phyloP scores from a whole-genome alignment of 2,888 invertebrate species.

The Drosophila engyochracea region DNA sequence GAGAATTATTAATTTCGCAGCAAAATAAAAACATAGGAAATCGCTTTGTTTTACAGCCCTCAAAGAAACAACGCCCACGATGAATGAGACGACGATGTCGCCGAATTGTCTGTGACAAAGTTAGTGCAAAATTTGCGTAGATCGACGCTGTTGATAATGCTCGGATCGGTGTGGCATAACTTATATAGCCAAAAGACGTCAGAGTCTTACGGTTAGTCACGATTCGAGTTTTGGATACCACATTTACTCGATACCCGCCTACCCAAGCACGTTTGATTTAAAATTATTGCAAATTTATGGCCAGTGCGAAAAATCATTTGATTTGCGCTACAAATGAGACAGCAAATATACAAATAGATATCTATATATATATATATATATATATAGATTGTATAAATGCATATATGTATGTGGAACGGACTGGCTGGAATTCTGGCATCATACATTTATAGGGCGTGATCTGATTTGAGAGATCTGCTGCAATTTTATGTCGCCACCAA shows the following conservation, averaged over 20 bases:
- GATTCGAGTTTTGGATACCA: constrained; percentile 47
- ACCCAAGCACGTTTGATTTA: constrained; percentile 41
- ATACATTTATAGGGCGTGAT: constrained; percentile 74
- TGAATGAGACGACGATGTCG: constrained; percentile 52
- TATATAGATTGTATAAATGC: neutral
- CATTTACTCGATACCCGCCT: constrained; percentile 41
- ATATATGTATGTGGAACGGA: neutral
- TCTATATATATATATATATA: neutral
- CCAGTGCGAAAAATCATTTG: constrained; percentile 62
- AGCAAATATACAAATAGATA: constrained; percentile 10
- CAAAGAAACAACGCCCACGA: constrained; percentile 28
- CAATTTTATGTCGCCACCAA: constrained; percentile 52
- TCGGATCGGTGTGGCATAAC: constrained; percentile 7
- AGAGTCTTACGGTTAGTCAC: constrained; percentile 67
- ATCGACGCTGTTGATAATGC: constrained; percentile 30
- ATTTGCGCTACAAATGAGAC: constrained; percentile 51
- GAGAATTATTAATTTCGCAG: constrained; percentile 66
- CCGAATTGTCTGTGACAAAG: constrained; percentile 73
- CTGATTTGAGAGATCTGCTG: constrained; percentile 55
- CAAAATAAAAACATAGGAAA: constrained; percentile 62
- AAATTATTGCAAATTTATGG: constrained; percentile 48
- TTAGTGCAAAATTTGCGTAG: constrained; percentile 68
- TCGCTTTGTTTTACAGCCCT: constrained; percentile 60
- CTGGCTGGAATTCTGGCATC: constrained; percentile 21
- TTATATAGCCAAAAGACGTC: constrained; percentile 63